These are phyloP conservation scores for Brachyptera putata DNA, from an alignment of 2,888 invertebrate genomes.

Conservation along the genomic window DNA sequence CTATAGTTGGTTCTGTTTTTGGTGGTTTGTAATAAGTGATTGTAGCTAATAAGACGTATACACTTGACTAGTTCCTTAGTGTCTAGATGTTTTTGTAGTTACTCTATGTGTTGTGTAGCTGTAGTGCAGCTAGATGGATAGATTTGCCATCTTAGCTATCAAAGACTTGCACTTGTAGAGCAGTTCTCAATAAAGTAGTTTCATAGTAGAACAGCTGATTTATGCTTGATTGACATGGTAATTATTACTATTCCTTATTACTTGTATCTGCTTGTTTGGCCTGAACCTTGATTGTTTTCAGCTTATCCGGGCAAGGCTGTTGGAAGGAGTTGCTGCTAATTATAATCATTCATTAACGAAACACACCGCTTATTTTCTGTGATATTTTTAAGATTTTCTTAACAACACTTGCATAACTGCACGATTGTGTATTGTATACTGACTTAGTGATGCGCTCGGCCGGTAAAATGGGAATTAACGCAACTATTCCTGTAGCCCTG, in stretches of 20 bases:
- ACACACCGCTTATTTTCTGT: slow-evolving; percentile 23
- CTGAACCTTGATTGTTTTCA: slow-evolving; percentile 34
- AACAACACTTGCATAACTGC: slow-evolving; percentile 22
- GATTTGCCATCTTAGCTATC: slow-evolving; percentile 33
- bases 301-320: slow-evolving; percentile 30
- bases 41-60: slow-evolving; percentile 33
- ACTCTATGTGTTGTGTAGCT: slow-evolving; percentile 35
- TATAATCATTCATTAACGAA: slow-evolving; percentile 1
- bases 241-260: slow-evolving; percentile 33
- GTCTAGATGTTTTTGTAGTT: slow-evolving; percentile 36
- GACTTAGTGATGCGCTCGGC: too few species aligned
- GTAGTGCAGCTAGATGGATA: slow-evolving; percentile 34
- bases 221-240: slow-evolving; percentile 38
- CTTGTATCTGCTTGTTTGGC: slow-evolving; percentile 33
- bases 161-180: slow-evolving; percentile 48
- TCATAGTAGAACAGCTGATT: slow-evolving; percentile 51
- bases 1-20: slow-evolving; percentile 36
- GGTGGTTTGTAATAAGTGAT: slow-evolving; percentile 37
- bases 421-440: slow-evolving; percentile 8
- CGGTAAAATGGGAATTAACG: too few species aligned
- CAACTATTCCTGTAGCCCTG: not conserved
- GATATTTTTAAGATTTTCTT: slow-evolving; percentile 19
- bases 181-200: slow-evolving; percentile 54
- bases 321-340: slow-evolving; percentile 30
- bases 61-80: slow-evolving; percentile 36